Conservation (phyloP, 2,113 vertebrate genomes). For the Pao palembangensis region DNA sequence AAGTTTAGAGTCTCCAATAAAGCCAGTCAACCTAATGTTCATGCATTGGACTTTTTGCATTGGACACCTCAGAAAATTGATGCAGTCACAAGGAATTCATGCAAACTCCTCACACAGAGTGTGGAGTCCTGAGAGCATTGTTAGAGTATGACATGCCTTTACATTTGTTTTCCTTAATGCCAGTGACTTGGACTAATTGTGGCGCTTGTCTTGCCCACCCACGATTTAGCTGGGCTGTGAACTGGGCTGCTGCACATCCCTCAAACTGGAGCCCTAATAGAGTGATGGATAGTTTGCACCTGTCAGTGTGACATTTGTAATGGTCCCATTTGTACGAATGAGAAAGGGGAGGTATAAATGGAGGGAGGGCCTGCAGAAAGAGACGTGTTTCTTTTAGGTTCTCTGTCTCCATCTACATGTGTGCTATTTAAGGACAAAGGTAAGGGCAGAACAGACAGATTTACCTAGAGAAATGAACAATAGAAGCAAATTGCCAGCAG, state of each 20-base stretch:
- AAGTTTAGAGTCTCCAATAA: too few species aligned
- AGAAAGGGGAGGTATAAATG: slow-evolving; percentile 45
- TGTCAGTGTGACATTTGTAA: slow-evolving; percentile 63
- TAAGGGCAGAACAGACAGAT: slow-evolving; percentile 52
- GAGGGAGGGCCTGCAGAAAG: slow-evolving; percentile 34
- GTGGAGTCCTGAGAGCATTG: not conserved
- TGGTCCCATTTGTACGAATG: slow-evolving; percentile 53
- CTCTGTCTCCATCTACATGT: slow-evolving; percentile 46
- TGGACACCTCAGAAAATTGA: too few species aligned
- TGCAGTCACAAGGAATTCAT: too few species aligned
- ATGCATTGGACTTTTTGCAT: too few species aligned
- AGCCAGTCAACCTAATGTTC: too few species aligned
- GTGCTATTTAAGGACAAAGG: slow-evolving; percentile 22
- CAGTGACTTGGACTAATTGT: slow-evolving; percentile 53
- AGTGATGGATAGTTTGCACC: slow-evolving; percentile 67
- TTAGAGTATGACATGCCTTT: not conserved
- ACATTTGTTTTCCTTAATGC: slow-evolving; percentile 28
- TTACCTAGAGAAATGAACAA: slow-evolving; percentile 65
- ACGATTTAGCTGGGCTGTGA: slow-evolving; percentile 43
- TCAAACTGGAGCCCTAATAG: slow-evolving; percentile 47
- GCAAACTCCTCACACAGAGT: too few species aligned
- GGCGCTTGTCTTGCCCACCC: slow-evolving; percentile 66
- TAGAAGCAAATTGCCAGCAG: slow-evolving; percentile 58
- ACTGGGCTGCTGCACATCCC: slow-evolving; percentile 41
- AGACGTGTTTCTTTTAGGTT: slow-evolving; percentile 51